Percentiles rank a stretch among this genome's conserved stretches.
Evolutionary conservation across 2,797 vertebrate species (phyloP).

Genomic region (Podarcis siculus): DNA sequence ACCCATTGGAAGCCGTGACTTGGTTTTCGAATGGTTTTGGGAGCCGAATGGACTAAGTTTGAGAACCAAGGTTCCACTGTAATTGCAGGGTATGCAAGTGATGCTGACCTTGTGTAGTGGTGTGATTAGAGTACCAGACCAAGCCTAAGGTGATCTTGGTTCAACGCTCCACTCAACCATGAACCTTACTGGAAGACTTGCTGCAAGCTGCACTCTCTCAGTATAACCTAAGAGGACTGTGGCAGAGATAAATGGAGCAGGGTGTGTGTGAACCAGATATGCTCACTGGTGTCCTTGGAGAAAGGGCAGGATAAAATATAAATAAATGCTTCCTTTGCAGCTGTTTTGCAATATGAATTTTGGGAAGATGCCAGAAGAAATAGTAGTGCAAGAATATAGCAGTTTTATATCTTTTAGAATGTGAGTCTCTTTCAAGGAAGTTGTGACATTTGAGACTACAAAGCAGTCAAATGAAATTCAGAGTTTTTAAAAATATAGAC

Average conservation of each 20-base stretch:
- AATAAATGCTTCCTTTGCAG: background rate
- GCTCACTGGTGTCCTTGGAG: background rate
- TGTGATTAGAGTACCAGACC: too few relatives aligned
- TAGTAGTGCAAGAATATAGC: background rate
- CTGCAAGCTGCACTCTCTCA: background rate
- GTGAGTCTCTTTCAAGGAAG: background rate
- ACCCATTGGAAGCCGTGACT: too few relatives aligned
- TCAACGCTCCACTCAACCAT: too few relatives aligned
- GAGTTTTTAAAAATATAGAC: constrained; percentile 10
- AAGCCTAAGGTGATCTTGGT: too few relatives aligned
- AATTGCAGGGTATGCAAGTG: too few relatives aligned
- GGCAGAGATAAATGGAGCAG: background rate
- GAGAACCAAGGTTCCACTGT: too few relatives aligned
- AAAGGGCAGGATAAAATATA: constrained; percentile 5
- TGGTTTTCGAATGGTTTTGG: too few relatives aligned
- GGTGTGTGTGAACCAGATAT: background rate
- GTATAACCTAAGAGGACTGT: background rate
- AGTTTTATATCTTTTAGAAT: background rate
- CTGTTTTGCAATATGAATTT: background rate
- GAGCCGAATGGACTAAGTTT: too few relatives aligned
- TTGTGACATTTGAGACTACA: background rate
- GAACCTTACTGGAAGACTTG: too few relatives aligned
- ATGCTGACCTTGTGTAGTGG: too few relatives aligned
- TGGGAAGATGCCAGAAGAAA: background rate
- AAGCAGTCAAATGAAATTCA: background rate